Evolutionary conservation across 2,888 invertebrate genomes (phyloP).

Genomic region (Microplitis deprimator): DNA sequence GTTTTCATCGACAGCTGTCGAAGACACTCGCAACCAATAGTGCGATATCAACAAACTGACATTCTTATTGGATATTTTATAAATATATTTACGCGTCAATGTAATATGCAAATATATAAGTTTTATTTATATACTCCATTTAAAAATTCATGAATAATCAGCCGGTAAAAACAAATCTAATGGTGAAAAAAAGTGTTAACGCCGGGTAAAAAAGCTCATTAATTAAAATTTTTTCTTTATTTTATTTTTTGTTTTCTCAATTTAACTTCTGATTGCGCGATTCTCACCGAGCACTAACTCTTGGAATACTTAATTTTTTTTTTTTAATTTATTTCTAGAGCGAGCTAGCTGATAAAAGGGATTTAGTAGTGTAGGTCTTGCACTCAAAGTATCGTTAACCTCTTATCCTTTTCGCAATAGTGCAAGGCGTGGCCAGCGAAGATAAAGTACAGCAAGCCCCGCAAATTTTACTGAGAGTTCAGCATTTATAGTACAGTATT

Average conservation of each 20-base stretch:
- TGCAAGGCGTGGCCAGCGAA: constrained; percentile 29
- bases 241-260: constrained; percentile 24
- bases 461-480: constrained; percentile 17
- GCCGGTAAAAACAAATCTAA: neutral
- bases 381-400: constrained; percentile 47
- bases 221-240: neutral
- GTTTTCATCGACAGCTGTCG: constrained; percentile 42
- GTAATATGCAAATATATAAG: neutral
- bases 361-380: constrained; percentile 43
- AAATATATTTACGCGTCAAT: constrained; percentile 2
- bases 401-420: constrained; percentile 38
- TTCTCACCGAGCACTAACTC: constrained; percentile 28
- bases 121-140: neutral
- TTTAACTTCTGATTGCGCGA: constrained; percentile 34
- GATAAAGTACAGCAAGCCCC: constrained; percentile 41
- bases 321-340: constrained; percentile 26
- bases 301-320: constrained; percentile 12
- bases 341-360: constrained; percentile 40
- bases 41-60: constrained; percentile 22
- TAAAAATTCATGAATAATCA: neutral
- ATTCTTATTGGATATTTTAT: neutral
- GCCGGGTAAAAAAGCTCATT: neutral
- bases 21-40: constrained; percentile 22
- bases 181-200: neutral
- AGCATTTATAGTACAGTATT: constrained; percentile 25